Evolutionary conservation across 2,888 invertebrate genomes (phyloP).

Genomic region (Eutolmus rufibarbis): DNA sequence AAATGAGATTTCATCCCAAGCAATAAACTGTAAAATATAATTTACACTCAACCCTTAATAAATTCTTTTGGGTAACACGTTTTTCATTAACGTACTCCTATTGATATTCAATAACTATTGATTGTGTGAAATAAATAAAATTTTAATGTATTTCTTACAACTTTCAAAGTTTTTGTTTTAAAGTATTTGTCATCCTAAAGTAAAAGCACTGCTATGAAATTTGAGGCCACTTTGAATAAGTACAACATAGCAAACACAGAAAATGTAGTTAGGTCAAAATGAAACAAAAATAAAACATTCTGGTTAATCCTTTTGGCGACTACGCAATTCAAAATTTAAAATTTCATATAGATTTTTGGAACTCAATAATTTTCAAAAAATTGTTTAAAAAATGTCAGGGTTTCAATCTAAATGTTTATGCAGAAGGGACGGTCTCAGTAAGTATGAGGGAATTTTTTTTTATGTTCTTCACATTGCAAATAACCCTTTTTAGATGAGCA

Average conservation of each 20-base stretch:
- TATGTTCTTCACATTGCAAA: not conserved
- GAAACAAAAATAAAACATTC: not conserved
- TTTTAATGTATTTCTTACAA: no score
- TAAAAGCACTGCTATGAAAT: no score
- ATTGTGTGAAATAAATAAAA: no score
- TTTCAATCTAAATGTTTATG: slow-evolving; percentile 64
- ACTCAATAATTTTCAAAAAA: not conserved
- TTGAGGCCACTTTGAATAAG: no score
- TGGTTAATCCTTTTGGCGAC: not conserved
- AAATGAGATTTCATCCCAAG: no score
- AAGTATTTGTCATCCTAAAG: no score
- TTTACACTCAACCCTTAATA: no score
- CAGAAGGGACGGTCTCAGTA: slow-evolving; percentile 62
- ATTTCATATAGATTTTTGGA: not conserved
- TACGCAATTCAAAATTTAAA: not conserved
- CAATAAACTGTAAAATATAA: no score
- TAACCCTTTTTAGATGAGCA: not conserved
- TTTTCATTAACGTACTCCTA: no score
- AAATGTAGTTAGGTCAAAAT: not conserved
- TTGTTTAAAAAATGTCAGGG: not conserved
- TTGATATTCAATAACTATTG: no score
- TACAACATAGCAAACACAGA: not conserved
- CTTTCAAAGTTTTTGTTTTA: no score
- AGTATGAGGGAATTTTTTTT: not conserved
- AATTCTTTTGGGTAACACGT: no score